Percentiles rank a stretch among this genome's conserved stretches.
phyloP scores from a whole-genome alignment of 1,140 invertebrate species.

The Listronotus bonariensis region DNA sequence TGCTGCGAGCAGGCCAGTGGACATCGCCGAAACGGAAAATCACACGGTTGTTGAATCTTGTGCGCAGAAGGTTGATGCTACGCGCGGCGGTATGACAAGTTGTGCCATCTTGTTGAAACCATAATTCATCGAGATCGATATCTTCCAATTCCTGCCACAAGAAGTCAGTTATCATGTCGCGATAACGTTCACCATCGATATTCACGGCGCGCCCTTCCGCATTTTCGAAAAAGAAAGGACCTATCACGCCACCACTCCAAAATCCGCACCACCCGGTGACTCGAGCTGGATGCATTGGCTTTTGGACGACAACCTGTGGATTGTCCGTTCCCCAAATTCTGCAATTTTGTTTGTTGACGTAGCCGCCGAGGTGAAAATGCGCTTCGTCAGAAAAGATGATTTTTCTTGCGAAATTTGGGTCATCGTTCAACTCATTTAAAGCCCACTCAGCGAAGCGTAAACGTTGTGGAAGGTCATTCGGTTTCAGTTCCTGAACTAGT shows the following conservation, averaged over 20 bases:
- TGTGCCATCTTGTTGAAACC: conserved; percentile 45
- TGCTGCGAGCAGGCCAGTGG: conserved; percentile 53
- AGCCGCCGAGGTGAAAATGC: conserved; percentile 52
- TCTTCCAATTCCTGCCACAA: conserved; percentile 39
- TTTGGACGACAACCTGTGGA: conserved; percentile 47
- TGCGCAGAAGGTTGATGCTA: conserved; percentile 28
- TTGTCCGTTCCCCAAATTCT: conserved; percentile 47
- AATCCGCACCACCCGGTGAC: conserved; percentile 49
- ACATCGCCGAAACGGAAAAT: conserved; percentile 34
- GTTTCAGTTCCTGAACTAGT: conserved; percentile 44
- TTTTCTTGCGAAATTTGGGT: conserved; percentile 26
- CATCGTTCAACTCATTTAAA: neutral
- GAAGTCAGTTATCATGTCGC: conserved; percentile 30
- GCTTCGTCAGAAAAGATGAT: conserved; percentile 51
- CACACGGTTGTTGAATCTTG: conserved; percentile 20
- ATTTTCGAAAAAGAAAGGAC: conserved; percentile 43
- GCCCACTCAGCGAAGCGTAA: conserved; percentile 21
- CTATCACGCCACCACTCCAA: conserved; percentile 34
- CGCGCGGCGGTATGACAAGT: conserved; percentile 33
- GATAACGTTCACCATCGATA: conserved; percentile 36
- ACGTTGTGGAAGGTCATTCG: conserved; percentile 13
- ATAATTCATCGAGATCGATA: conserved; percentile 39
- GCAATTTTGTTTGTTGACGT: conserved; percentile 54
- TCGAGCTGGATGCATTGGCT: conserved; percentile 51
- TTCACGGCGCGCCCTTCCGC: conserved; percentile 19